These are phyloP conservation scores for Poecile atricapillus DNA, from an alignment of 2,113 vertebrate species.

Conservation along the genomic window DNA sequence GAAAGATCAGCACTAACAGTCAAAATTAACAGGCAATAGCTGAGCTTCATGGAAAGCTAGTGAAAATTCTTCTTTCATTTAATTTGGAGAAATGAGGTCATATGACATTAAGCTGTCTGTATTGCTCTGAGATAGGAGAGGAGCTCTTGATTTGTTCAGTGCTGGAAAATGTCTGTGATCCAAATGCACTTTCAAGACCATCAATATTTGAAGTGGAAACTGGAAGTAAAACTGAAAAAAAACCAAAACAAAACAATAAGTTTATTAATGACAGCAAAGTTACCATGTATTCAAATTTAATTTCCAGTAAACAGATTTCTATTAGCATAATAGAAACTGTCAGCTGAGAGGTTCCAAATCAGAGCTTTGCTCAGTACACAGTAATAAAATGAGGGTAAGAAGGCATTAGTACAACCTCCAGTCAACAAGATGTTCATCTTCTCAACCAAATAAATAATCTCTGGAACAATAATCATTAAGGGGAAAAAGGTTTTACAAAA, in stretches of 20 bases:
- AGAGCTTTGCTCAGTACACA: not conserved
- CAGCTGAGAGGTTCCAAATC: constrained; percentile 3
- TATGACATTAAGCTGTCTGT: constrained; percentile 46
- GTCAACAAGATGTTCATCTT: not conserved
- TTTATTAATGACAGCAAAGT: constrained; percentile 33
- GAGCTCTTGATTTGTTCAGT: constrained; percentile 28
- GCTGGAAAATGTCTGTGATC: constrained; percentile 20
- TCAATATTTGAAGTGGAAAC: constrained; percentile 13
- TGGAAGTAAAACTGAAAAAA: constrained; percentile 50
- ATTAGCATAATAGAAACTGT: constrained; percentile 22
- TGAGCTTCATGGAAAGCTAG: constrained; percentile 73
- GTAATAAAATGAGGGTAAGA: not conserved
- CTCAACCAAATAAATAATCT: constrained; percentile 26
- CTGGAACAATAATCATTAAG: not conserved
- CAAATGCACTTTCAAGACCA: constrained; percentile 23
- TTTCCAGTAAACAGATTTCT: not conserved
- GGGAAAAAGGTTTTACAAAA: not conserved
- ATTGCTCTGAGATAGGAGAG: not conserved
- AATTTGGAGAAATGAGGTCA: constrained; percentile 64
- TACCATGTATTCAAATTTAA: not conserved
- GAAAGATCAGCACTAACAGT: constrained; percentile 44
- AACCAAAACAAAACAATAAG: not conserved
- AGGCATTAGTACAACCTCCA: constrained; percentile 2
- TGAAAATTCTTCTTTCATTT: constrained; percentile 48
- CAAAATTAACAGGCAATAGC: constrained; percentile 64